Conservation (phyloP, 2,113 vertebrate genomes). For the Gavialis gangeticus region DNA sequence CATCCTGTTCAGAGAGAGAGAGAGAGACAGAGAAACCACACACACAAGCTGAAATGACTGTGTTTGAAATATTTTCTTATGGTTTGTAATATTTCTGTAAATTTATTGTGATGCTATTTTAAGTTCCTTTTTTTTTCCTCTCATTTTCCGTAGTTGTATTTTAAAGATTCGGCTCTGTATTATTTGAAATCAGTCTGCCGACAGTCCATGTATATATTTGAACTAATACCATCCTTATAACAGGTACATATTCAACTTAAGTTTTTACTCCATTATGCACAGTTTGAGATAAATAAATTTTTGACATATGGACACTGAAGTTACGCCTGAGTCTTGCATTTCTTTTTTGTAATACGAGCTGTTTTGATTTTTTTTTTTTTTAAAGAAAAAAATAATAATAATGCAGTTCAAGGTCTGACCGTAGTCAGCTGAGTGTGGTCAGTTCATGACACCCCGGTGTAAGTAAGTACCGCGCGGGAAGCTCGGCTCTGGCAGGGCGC, state of each 20-base stretch:
- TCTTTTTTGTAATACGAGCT: constrained; percentile 75
- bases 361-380: constrained; percentile 25
- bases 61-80: constrained; percentile 99
- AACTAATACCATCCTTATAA: constrained; percentile 99
- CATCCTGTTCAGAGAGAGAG: constrained; percentile 87
- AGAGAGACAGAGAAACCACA: constrained; percentile 5
- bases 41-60: constrained; percentile 87
- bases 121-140: constrained; percentile 87
- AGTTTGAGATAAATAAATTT: constrained; percentile 99
- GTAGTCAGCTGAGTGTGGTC: background rate
- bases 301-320: constrained; percentile 99
- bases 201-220: constrained; percentile 97
- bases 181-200: constrained; percentile 90
- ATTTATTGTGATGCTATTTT: constrained; percentile 99
- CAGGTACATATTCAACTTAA: constrained; percentile 98
- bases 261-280: constrained; percentile 99
- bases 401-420: background rate
- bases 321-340: constrained; percentile 94
- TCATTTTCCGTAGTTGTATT: constrained; percentile 99
- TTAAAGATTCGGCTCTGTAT: constrained; percentile 97
- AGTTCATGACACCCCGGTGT: background rate
- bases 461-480: background rate
- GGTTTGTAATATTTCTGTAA: constrained; percentile 99
- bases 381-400: background rate
- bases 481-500: background rate